Base-by-base conservation (phyloP, 2,797 vertebrate genomes). In the Tokudaia tokunoshimensis region DNA sequence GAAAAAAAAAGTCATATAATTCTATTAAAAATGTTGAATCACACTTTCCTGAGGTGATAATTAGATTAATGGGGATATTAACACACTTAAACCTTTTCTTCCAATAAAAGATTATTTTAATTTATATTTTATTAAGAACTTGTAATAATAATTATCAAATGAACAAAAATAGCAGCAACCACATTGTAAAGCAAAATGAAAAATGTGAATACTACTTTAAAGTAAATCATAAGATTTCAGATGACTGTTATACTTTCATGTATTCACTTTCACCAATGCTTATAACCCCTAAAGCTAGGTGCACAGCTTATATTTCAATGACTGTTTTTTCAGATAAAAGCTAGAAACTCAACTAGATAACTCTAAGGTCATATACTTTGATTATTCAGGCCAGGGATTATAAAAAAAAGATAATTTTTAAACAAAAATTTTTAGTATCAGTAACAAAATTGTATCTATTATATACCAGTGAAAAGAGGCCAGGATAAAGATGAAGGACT, bases 121-220 rank as follows among this genome's bases (percentile, higher is more conserved):
- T 74, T 97, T 80, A 9, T 86, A 80, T 89, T 84, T 95, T 78
- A 61, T 81, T 94, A 92, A 78, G 10, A 4, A 24, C 22, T 15
- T 70, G 9, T 79, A 78, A 81, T 78, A 79, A 74, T 86, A 91
- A 61, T 93, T 94, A 95, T 70, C 34, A 96, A 81, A 80, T 17
- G 10, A 59, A 81, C 14, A 97, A 78, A 95, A 91, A 86, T 34
- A 89, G 41, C 31, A 94, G 87, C 1, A 92, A 12, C 6, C 44
- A 55, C 4, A 80, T 50, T 82, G 41, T 92, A 24, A 44, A 47
- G 34, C 50, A 6, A 94, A 89, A 85, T 78, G 20, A 0, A 92
- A 95, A 94, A 84, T 81, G 6, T 78, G 7, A 34, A 24, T 74
- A 26, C 4, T 74, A 31, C 37, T 55, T 67, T 86, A 80, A 76